Evolutionary conservation across 2,113 vertebrate species (phyloP).

Genomic region (Myotis lucifugus): DNA sequence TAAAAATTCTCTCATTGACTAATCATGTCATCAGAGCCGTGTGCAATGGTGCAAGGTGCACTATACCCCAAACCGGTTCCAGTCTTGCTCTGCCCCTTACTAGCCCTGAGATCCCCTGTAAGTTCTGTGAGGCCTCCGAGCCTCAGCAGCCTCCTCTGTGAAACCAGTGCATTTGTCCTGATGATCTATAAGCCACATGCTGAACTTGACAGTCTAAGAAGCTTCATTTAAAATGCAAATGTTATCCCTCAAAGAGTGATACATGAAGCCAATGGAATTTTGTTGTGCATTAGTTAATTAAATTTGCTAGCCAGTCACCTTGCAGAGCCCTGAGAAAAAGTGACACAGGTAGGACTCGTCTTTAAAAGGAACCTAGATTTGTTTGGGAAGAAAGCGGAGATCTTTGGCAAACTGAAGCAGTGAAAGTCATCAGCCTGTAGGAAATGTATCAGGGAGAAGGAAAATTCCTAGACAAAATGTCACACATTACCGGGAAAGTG

Average conservation of each 20-base stretch:
- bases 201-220: constrained; percentile 22
- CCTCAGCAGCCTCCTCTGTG: neutral
- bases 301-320: constrained; percentile 65
- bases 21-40: neutral
- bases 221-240: constrained; percentile 76
- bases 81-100: neutral
- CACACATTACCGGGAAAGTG: neutral
- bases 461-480: neutral
- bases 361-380: neutral
- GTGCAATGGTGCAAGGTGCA: neutral
- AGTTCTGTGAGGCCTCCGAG: neutral
- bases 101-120: neutral
- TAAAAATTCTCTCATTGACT: neutral
- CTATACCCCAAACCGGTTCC: neutral
- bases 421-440: neutral
- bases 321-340: constrained; percentile 45
- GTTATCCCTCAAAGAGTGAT: constrained; percentile 34
- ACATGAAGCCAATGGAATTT: constrained; percentile 40
- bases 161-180: constrained; percentile 34
- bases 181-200: constrained; percentile 52
- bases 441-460: neutral
- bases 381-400: neutral
- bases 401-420: neutral
- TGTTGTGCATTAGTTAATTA: constrained; percentile 71
- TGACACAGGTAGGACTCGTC: neutral